Evolutionary conservation across 2,113 vertebrate species (phyloP).

Genomic region (Rostratula benghalensis): DNA sequence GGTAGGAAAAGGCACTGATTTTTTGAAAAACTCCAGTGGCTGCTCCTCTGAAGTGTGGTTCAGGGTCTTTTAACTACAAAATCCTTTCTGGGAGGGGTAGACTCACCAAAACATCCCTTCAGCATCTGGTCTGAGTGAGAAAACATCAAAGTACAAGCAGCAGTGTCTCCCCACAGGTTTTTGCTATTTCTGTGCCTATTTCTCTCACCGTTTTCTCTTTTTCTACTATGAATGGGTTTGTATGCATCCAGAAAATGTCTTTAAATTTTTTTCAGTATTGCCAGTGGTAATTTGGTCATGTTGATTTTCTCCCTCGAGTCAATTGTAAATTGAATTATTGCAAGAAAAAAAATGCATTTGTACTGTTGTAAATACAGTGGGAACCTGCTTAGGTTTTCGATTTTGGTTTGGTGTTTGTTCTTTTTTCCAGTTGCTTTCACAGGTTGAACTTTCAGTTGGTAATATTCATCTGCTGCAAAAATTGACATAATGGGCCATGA

Average conservation of each 20-base stretch:
- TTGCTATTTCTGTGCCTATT: not conserved
- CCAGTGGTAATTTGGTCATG: not conserved
- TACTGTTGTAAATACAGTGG: constrained; percentile 15
- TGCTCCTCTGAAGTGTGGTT: not conserved
- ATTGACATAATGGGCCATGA: not conserved
- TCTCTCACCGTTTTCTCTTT: not conserved
- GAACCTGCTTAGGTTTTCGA: not conserved
- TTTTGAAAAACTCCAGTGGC: not conserved
- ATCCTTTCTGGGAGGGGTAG: not conserved
- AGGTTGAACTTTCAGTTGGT: not conserved
- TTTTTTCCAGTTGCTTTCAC: not conserved
- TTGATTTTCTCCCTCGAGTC: constrained; percentile 37
- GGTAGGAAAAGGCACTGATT: not conserved
- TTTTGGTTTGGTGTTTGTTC: not conserved
- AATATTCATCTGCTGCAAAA: not conserved
- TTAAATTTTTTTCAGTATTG: not conserved
- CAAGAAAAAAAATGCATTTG: constrained; percentile 5
- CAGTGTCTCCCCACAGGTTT: not conserved
- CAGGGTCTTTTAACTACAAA: not conserved
- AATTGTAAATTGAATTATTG: constrained; percentile 39
- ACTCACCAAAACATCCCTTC: not conserved
- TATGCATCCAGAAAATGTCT: not conserved
- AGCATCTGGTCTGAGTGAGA: not conserved
- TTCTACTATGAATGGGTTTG: not conserved
- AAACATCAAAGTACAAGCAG: not conserved